These are phyloP conservation scores for Pogona vitticeps DNA, from an alignment of 2,113 vertebrate genomes.

Conservation along the genomic window DNA sequence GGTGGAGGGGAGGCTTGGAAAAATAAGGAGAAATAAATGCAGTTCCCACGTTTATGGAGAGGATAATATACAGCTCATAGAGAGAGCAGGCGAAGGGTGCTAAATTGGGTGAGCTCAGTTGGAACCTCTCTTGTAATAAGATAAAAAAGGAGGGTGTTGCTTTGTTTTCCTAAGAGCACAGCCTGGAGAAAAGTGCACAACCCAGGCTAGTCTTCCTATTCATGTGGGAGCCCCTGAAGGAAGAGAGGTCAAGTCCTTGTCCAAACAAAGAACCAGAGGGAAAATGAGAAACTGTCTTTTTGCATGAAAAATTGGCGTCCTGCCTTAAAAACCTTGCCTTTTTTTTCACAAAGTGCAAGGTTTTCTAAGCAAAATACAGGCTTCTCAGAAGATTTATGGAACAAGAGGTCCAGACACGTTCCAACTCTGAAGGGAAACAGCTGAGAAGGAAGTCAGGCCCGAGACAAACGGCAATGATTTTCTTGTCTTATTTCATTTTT, in stretches of 20 bases:
- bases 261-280: constrained; percentile 7
- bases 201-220: constrained; percentile 16
- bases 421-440: background rate
- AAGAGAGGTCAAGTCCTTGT: constrained; percentile 13
- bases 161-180: constrained; percentile 7
- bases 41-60: background rate
- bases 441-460: background rate
- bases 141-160: background rate
- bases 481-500: too few species aligned
- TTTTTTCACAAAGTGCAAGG: too few species aligned
- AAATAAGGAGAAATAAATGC: background rate
- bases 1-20: background rate
- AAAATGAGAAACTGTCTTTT: background rate
- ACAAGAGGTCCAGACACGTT: background rate
- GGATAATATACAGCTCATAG: background rate
- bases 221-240: background rate
- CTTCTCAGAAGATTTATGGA: background rate
- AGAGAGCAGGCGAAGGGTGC: background rate
- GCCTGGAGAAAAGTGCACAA: background rate
- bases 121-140: constrained; percentile 2
- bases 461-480: background rate
- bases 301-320: too few species aligned
- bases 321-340: too few species aligned
- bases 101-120: constrained; percentile 1
- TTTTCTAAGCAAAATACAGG: too few species aligned